Conservation (phyloP, 1,140 invertebrate species). For the Anoplolepis gracilipes region DNA sequence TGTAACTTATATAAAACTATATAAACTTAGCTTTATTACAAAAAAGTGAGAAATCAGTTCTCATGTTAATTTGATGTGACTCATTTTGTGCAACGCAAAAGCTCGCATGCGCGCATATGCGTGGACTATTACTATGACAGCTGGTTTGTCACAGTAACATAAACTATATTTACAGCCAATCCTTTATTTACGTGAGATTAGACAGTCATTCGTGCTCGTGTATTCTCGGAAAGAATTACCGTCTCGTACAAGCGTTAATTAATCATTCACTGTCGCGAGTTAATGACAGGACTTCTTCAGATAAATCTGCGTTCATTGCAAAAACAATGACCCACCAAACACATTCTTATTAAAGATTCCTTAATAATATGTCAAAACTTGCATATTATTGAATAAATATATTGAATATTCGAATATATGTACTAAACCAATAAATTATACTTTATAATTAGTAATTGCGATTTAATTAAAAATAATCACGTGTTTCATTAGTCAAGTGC, state of each 20-base stretch:
- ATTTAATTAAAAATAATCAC: background rate
- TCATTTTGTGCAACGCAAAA: slow-evolving; percentile 22
- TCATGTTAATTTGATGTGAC: slow-evolving; percentile 14
- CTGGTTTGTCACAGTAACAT: background rate
- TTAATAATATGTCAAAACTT: background rate
- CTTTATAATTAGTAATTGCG: background rate
- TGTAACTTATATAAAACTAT: too few relatives aligned
- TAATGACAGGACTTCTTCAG: background rate
- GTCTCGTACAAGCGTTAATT: background rate
- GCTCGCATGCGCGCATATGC: background rate
- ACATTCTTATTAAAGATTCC: too few relatives aligned
- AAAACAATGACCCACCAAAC: background rate
- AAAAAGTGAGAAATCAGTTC: slow-evolving; percentile 16
- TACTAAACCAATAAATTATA: background rate
- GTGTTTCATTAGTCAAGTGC: slow-evolving; percentile 6
- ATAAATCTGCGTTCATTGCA: background rate
- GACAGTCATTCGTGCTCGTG: background rate
- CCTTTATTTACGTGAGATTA: slow-evolving; percentile 16
- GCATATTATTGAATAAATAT: too few relatives aligned
- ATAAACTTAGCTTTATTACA: slow-evolving; percentile 14
- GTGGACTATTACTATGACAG: slow-evolving; percentile 3
- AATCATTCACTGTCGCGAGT: slow-evolving; percentile 9
- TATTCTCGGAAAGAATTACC: slow-evolving; percentile 4
- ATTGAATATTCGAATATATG: too few relatives aligned
- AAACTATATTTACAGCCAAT: slow-evolving; percentile 2